Evolutionary conservation across 2,113 vertebrate genomes (phyloP).

Genomic region (Eulemur macaco): DNA sequence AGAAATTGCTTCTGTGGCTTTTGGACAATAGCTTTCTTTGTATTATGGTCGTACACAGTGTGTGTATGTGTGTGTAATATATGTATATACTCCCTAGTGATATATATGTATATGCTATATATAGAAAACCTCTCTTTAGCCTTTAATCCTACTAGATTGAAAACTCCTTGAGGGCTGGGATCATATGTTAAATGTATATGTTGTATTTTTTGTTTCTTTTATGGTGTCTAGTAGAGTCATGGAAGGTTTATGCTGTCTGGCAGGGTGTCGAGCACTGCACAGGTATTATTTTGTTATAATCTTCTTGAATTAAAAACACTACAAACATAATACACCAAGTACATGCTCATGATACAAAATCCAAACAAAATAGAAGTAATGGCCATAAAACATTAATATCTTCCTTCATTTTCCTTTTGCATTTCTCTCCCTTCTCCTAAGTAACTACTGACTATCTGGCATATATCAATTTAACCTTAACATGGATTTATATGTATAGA

Average conservation of each 20-base stretch:
- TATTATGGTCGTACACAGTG: not conserved
- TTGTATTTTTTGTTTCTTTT: not conserved
- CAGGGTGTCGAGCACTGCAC: not conserved
- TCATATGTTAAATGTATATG: not conserved
- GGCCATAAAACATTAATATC: not conserved
- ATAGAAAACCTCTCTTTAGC: not conserved
- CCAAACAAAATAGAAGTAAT: not conserved
- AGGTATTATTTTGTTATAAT: not conserved
- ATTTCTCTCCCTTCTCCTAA: not conserved
- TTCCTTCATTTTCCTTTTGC: not conserved
- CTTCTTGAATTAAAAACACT: not conserved
- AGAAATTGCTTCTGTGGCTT: not conserved
- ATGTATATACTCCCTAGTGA: not conserved
- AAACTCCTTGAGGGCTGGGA: not conserved
- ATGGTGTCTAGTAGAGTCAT: not conserved
- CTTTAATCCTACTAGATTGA: not conserved
- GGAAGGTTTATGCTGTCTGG: not conserved
- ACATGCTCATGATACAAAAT: not conserved
- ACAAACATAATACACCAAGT: not conserved
- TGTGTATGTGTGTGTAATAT: not conserved
- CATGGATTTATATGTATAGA: not conserved
- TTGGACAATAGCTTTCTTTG: not conserved
- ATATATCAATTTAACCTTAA: not conserved
- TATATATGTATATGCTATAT: not conserved
- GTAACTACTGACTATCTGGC: not conserved